These are phyloP conservation scores for Odontomyia ornata DNA, from an alignment of 2,888 invertebrate species.

Conservation along the genomic window DNA sequence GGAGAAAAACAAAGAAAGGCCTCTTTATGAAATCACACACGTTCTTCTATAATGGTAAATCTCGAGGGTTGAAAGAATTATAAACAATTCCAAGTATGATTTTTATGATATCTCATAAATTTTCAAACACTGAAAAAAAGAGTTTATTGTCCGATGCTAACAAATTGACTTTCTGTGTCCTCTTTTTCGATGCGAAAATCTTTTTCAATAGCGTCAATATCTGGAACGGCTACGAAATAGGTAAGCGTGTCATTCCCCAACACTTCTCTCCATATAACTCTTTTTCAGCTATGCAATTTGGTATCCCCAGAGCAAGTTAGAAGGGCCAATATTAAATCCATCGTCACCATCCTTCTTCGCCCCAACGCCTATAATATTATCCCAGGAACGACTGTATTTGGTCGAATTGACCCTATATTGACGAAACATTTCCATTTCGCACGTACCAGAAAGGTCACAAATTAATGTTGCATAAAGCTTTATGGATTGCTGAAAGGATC, in stretches of 20 bases:
- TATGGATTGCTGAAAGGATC: conserved; percentile 38
- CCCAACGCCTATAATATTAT: conserved; percentile 15
- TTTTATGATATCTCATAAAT: not conserved
- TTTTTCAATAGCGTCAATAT: conserved; percentile 8
- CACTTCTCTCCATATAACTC: conserved; percentile 2
- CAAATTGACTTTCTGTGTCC: conserved; percentile 30
- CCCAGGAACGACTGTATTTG: conserved; percentile 28
- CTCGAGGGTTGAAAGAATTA: not conserved
- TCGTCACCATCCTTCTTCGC: conserved; percentile 7
- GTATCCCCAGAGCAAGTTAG: no score
- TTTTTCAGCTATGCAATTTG: not conserved
- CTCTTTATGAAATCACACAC: no score
- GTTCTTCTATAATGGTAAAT: no score
- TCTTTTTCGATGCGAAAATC: not conserved
- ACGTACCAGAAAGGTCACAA: conserved; percentile 39
- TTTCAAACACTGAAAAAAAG: not conserved
- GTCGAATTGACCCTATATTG: conserved; percentile 34
- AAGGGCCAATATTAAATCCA: conserved; percentile 6
- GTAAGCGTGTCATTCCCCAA: not conserved
- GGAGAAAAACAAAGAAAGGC: no score
- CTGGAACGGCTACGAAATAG: not conserved
- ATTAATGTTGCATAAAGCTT: conserved; percentile 44
- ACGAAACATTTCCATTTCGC: conserved; percentile 32
- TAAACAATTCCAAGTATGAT: not conserved
- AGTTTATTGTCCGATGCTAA: not conserved